A percentile compares a stretch with the other conserved stretches of the same genome.
Evolutionary conservation across 2,797 vertebrate genomes (phyloP).

Genomic region (Trachops cirrhosus): DNA sequence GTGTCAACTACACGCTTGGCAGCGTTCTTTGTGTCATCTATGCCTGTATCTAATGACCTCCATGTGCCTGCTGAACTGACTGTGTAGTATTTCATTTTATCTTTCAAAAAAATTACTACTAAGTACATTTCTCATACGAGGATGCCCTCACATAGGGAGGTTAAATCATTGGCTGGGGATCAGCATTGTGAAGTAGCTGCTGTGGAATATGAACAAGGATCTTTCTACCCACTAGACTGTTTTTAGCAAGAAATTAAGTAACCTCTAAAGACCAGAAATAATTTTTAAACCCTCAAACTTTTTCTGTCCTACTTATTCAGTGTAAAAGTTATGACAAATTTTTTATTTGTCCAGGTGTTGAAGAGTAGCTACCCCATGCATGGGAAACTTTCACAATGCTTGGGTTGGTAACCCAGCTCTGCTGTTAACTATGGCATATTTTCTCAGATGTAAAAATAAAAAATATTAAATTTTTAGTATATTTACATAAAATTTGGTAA

Average conservation of each 20-base stretch:
- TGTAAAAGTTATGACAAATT: neutral
- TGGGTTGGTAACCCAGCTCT: neutral
- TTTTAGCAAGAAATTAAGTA: neutral
- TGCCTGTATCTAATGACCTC: neutral
- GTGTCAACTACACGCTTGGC: neutral
- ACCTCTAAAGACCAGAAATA: neutral
- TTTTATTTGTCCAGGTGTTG: neutral
- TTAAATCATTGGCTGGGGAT: neutral
- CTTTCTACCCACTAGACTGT: neutral
- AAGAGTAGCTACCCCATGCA: neutral
- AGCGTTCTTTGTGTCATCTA: neutral
- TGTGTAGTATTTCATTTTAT: neutral
- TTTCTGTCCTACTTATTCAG: neutral
- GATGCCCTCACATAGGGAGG: neutral
- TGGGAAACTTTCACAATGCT: neutral
- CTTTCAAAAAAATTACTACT: neutral
- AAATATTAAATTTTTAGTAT: neutral
- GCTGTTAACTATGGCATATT: neutral
- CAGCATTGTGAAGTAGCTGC: neutral
- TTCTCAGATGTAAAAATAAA: neutral
- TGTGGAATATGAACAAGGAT: neutral
- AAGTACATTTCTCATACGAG: neutral
- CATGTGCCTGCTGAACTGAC: neutral
- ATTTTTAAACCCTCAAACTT: neutral
- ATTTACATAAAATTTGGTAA: constrained; percentile 8